Conservation (phyloP, 1,140 invertebrate species). For the Drosophila funebris region DNA sequence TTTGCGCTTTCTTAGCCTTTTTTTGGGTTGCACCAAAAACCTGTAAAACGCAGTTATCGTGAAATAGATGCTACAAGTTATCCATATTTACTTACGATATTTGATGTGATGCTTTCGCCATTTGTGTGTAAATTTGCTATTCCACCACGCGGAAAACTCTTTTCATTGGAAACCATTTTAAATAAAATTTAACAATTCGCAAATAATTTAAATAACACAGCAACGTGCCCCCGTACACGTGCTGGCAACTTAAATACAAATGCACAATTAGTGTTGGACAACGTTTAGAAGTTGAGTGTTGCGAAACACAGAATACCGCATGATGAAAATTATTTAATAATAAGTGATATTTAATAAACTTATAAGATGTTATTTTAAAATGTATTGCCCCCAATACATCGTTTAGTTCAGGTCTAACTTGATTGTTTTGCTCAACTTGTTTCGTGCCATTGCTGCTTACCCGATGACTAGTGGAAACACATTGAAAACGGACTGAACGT, state of each 20-base stretch:
- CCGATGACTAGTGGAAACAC: not conserved
- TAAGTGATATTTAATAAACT: not conserved
- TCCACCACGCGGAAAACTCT: constrained; percentile 82
- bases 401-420: too few relatives aligned
- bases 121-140: constrained; percentile 40
- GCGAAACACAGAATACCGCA: not conserved
- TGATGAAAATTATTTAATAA: not conserved
- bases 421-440: not conserved
- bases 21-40: constrained; percentile 77
- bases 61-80: not conserved
- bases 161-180: constrained; percentile 58
- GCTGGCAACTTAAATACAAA: constrained; percentile 30
- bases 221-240: constrained; percentile 61
- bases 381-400: not conserved
- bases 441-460: not conserved
- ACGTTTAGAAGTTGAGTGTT: not conserved
- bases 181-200: constrained; percentile 1
- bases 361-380: not conserved
- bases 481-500: constrained; percentile 19
- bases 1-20: constrained; percentile 65
- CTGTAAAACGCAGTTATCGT: constrained; percentile 25
- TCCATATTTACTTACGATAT: constrained; percentile 56
- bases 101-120: constrained; percentile 34
- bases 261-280: constrained; percentile 22
- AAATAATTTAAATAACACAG: constrained; percentile 39